A percentile compares a stretch with the other conserved stretches of the same genome.
These are phyloP conservation scores for Zosterops hypoxanthus DNA, from an alignment of 2,113 vertebrate genomes.

Conservation along the genomic window DNA sequence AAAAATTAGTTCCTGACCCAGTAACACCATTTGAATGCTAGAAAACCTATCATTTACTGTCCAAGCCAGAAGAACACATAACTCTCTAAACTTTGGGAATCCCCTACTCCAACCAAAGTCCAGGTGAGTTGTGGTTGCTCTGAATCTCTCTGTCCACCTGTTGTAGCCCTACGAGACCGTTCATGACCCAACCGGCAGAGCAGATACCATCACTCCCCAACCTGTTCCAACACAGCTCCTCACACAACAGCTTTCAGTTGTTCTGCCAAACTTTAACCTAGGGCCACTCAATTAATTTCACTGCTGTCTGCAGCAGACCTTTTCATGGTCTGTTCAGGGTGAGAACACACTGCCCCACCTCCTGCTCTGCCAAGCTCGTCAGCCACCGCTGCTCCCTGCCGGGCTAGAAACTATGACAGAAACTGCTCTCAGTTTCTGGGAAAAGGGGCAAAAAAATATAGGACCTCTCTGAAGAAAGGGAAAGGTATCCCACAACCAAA, in stretches of 20 bases:
- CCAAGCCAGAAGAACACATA: neutral
- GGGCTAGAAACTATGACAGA: slow-evolving; percentile 40
- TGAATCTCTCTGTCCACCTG: neutral
- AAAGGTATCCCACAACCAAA: neutral
- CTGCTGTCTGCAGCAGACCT: neutral
- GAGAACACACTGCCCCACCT: neutral
- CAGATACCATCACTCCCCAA: slow-evolving; percentile 1
- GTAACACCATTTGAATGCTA: neutral
- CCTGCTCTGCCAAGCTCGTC: neutral
- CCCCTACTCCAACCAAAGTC: neutral
- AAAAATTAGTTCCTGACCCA: neutral
- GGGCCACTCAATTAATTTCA: neutral
- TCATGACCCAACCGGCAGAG: slow-evolving; percentile 17
- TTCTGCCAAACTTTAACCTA: slow-evolving; percentile 49
- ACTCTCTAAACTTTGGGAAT: neutral
- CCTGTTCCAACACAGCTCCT: slow-evolving; percentile 33
- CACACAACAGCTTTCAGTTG: neutral
- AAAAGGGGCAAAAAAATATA: neutral
- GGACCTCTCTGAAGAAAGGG: neutral
- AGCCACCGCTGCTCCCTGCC: neutral
- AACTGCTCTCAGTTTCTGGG: slow-evolving; percentile 7
- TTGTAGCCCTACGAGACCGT: neutral
- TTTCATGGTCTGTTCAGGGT: neutral
- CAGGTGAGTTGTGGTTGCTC: neutral
- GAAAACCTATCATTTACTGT: neutral